Evolutionary conservation across 2,888 invertebrate species (phyloP).

Genomic region (Melieria picta): DNA sequence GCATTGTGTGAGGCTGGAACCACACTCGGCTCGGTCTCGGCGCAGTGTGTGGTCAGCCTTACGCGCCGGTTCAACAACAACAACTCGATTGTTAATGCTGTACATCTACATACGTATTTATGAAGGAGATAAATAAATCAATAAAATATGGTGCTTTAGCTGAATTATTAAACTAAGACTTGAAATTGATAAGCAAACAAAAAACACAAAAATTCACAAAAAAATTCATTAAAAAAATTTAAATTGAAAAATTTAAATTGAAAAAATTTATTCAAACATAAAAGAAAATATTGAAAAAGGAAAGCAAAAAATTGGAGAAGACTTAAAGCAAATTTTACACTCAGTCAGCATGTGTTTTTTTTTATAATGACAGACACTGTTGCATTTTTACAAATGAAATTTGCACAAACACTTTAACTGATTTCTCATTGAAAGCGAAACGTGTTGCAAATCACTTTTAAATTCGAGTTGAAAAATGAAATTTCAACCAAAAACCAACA

Average conservation of each 20-base stretch:
- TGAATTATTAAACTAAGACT: constrained; percentile 57
- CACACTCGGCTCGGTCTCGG: too few species aligned
- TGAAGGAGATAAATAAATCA: constrained; percentile 39
- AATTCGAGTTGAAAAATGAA: constrained; percentile 4
- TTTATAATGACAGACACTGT: constrained; percentile 13
- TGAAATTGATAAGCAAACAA: constrained; percentile 42
- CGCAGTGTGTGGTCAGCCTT: too few species aligned
- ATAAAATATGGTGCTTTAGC: constrained; percentile 62
- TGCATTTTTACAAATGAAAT: constrained; percentile 6
- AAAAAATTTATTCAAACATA: constrained; percentile 34
- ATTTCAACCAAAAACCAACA: constrained; percentile 5
- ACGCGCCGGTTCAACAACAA: neutral
- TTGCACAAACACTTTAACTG: too few species aligned
- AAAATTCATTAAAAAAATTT: constrained; percentile 31
- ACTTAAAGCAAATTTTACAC: constrained; percentile 15
- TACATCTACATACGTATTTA: constrained; percentile 37
- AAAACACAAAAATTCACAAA: constrained; percentile 21
- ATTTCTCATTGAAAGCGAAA: constrained; percentile 10
- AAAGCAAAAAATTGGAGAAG: constrained; percentile 3
- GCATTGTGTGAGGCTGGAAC: too few species aligned
- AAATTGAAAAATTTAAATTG: constrained; percentile 28
- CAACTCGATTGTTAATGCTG: constrained; percentile 20
- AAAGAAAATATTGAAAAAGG: constrained; percentile 3
- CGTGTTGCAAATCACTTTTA: neutral
- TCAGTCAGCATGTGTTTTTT: neutral